Evolutionary conservation across 2,113 vertebrate genomes (phyloP).

Genomic region (Catharus bicknelli): DNA sequence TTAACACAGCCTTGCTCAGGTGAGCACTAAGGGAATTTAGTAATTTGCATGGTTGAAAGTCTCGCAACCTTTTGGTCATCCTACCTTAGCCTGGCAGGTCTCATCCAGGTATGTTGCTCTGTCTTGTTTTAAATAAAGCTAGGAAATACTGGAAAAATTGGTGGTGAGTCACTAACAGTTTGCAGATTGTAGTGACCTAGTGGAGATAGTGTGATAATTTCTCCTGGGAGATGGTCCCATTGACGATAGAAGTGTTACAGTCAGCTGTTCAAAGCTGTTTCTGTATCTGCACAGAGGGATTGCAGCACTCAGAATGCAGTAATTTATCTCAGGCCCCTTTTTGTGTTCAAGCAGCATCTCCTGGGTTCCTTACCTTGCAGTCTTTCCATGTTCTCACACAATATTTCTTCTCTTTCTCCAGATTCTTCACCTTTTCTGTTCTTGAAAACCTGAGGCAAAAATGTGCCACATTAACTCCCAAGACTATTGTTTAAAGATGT

Average conservation of each 20-base stretch:
- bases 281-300: accelerated
- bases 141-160: not conserved
- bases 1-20: not conserved
- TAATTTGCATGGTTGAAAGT: not conserved
- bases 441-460: conserved; percentile 16
- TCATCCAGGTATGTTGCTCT: not conserved
- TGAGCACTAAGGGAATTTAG: not conserved
- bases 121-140: not conserved
- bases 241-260: not conserved
- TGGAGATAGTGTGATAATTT: not conserved
- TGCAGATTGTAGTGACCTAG: not conserved
- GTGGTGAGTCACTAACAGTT: not conserved
- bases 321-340: not conserved
- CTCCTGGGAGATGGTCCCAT: not conserved
- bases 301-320: not conserved
- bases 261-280: not conserved
- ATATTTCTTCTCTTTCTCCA: not conserved
- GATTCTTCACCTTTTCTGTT: not conserved
- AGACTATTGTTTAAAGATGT: not conserved
- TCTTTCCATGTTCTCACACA: not conserved
- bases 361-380: not conserved
- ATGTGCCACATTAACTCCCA: not conserved
- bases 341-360: not conserved
- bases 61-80: not conserved
- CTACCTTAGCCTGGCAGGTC: not conserved